Conservation (phyloP, 2,797 vertebrate species). For the Pyrocephalus nanus region DNA sequence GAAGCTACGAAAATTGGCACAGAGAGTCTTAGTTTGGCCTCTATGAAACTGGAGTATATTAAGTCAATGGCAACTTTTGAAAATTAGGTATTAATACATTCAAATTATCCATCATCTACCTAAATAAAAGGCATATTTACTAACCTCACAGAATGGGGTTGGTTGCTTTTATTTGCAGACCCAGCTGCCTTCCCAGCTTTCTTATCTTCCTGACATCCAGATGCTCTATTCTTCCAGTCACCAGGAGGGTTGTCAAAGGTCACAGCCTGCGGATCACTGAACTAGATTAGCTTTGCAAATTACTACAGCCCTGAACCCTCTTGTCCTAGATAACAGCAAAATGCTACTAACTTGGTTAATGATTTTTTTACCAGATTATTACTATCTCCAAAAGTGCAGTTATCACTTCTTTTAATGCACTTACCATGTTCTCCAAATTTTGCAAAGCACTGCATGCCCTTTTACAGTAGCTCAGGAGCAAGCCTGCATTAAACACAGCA, state of each 20-base stretch:
- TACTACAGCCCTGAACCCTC: neutral
- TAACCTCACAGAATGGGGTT: neutral
- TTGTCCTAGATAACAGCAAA: neutral
- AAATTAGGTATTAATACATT: neutral
- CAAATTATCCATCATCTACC: neutral
- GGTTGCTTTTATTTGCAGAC: constrained; percentile 4
- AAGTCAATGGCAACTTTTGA: neutral
- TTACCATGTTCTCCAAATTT: neutral
- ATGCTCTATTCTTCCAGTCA: constrained; percentile 15
- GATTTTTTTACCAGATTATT: neutral
- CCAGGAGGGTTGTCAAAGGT: constrained; percentile 36
- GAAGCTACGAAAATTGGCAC: neutral
- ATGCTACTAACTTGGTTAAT: neutral
- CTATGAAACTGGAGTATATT: neutral
- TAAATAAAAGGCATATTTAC: constrained; percentile 16
- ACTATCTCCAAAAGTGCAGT: neutral
- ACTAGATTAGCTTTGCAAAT: constrained; percentile 45
- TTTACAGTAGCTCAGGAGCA: neutral
- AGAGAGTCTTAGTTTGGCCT: neutral
- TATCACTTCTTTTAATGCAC: neutral
- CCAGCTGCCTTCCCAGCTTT: constrained; percentile 13
- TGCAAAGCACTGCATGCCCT: neutral
- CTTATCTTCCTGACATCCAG: constrained; percentile 35
- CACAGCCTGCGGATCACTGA: neutral
- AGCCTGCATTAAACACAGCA: neutral